Evolutionary conservation across 2,888 invertebrate genomes (phyloP).

Genomic region (Tipula unca): DNA sequence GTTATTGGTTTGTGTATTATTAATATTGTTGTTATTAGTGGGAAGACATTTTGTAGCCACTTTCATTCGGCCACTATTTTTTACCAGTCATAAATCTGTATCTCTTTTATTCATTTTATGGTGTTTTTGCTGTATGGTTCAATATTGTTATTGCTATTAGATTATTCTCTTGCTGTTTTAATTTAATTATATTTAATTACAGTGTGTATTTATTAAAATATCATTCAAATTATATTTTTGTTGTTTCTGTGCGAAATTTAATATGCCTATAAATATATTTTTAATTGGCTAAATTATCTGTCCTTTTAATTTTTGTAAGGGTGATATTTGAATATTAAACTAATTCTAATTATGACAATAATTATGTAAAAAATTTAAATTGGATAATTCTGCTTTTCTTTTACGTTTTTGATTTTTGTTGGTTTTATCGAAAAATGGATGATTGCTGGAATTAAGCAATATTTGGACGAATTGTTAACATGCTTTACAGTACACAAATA

Average conservation of each 20-base stretch:
- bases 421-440: not conserved
- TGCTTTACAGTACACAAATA: not conserved
- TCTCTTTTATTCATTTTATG: conserved; percentile 41
- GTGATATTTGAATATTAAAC: not conserved
- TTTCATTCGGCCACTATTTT: conserved; percentile 38
- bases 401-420: not conserved
- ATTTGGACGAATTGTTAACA: not conserved
- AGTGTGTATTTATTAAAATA: not conserved
- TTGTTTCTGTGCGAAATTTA: not conserved
- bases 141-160: not conserved
- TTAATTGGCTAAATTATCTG: not conserved
- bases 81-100: conserved; percentile 43
- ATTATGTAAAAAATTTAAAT: not conserved
- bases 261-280: not conserved
- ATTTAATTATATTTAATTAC: not conserved
- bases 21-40: conserved; percentile 21
- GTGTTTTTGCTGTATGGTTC: not conserved
- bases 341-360: not conserved
- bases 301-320: too few species aligned
- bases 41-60: conserved; percentile 41
- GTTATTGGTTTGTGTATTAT: not conserved
- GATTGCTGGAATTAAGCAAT: not conserved
- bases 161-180: not conserved
- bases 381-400: not conserved
- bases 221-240: not conserved